A percentile compares a stretch with the other conserved stretches of the same genome.
These are phyloP conservation scores for Dryobates pubescens DNA, from an alignment of 2,797 vertebrate species.

Conservation along the genomic window DNA sequence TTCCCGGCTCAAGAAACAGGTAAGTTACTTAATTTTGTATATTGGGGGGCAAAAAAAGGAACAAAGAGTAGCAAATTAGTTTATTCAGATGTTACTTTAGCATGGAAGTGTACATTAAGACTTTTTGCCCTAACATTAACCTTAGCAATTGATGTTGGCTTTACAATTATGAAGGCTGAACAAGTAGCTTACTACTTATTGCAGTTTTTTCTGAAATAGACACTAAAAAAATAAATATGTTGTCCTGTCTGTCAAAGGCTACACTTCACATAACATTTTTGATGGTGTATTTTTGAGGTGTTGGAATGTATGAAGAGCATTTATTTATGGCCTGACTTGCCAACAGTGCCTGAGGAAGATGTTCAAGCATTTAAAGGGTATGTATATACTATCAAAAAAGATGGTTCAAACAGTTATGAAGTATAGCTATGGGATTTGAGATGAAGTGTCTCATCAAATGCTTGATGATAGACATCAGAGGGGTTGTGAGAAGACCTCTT, in stretches of 20 bases:
- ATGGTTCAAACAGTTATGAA: background rate
- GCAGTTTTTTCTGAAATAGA: background rate
- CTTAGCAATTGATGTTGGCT: background rate
- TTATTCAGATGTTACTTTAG: background rate
- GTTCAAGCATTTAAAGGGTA: constrained; percentile 39
- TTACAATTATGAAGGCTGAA: background rate
- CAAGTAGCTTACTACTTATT: background rate
- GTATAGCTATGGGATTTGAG: background rate
- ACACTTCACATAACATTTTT: background rate
- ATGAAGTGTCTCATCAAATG: background rate
- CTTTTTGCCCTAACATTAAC: background rate
- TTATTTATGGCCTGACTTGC: constrained; percentile 64
- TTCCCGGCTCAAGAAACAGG: constrained; percentile 75
- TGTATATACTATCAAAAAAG: background rate
- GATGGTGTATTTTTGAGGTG: constrained; percentile 8
- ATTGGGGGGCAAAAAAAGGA: too few species aligned
- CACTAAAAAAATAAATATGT: background rate
- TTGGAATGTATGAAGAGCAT: constrained; percentile 70
- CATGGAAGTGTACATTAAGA: background rate
- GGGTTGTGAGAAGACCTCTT: background rate
- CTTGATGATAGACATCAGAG: background rate
- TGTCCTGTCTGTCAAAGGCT: background rate
- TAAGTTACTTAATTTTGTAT: constrained; percentile 14
- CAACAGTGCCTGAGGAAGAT: constrained; percentile 23
- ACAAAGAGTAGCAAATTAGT: background rate